Conservation (phyloP, 2,797 vertebrate species). For the Sphenodon punctatus region DNA sequence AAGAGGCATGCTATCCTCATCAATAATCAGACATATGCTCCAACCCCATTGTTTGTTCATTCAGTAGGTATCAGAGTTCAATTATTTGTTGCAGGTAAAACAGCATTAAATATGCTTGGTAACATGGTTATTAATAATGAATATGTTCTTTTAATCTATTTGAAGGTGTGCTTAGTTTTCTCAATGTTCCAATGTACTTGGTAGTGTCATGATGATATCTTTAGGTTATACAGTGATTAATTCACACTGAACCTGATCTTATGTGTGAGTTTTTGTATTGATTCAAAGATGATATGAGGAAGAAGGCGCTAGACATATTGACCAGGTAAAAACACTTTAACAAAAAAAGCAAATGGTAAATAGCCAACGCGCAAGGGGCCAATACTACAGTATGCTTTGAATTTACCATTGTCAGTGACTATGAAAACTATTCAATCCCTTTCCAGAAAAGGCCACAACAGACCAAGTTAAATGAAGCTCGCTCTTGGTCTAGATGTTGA, state of each 20-base stretch:
- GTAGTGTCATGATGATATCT: neutral
- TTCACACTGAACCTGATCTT: neutral
- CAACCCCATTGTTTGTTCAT: slow-evolving; percentile 28
- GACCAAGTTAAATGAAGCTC: no score
- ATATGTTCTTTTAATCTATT: slow-evolving; percentile 50
- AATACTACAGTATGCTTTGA: no score
- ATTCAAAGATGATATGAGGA: neutral
- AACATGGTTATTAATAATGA: slow-evolving; percentile 60
- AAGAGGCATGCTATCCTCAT: neutral
- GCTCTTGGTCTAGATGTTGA: no score
- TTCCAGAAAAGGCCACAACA: no score
- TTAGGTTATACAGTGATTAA: neutral
- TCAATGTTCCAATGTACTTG: neutral
- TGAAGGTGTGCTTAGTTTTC: slow-evolving; percentile 28
- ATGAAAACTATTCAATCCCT: no score
- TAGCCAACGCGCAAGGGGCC: no score
- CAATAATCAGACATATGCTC: slow-evolving; percentile 31
- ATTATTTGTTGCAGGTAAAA: slow-evolving; percentile 54
- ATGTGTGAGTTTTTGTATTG: neutral
- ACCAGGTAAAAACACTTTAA: neutral
- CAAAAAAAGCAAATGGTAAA: no score
- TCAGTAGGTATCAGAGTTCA: slow-evolving; percentile 34
- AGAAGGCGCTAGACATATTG: neutral
- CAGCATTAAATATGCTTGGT: slow-evolving; percentile 51
- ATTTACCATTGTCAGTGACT: no score